These are phyloP conservation scores for Brachionus plicatilis DNA, from an alignment of 1,140 invertebrate species.

Conservation along the genomic window DNA sequence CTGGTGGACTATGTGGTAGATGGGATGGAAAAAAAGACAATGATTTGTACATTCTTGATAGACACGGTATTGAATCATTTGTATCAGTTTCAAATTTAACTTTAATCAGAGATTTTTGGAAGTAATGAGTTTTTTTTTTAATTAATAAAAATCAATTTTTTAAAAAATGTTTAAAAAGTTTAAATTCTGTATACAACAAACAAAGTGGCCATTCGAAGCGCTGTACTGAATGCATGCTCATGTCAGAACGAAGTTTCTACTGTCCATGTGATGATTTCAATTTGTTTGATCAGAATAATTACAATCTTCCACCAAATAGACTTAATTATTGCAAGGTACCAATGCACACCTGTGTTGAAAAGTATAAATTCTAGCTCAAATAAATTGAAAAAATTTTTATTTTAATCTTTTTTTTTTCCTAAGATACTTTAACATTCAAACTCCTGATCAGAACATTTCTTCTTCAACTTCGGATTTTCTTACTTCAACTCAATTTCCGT, in stretches of 20 bases:
- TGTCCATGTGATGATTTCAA: slow-evolving; percentile 37
- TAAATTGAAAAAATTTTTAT: neutral
- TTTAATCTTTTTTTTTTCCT: neutral
- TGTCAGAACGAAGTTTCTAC: slow-evolving; percentile 21
- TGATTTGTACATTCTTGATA: slow-evolving; percentile 11
- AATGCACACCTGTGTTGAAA: neutral
- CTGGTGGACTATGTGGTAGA: slow-evolving; percentile 18
- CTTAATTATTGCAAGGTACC: neutral
- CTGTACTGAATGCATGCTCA: slow-evolving; percentile 17
- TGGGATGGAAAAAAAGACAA: neutral
- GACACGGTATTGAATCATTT: slow-evolving; percentile 18
- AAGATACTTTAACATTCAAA: neutral
- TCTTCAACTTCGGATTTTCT: too few species aligned
- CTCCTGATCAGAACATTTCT: neutral
- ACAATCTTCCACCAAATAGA: neutral
- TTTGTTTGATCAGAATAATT: slow-evolving; percentile 5
- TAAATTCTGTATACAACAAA: slow-evolving; percentile 4
- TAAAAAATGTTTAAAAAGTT: neutral
- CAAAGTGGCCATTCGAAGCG: neutral
- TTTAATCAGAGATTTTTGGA: neutral
- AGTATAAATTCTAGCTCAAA: neutral
- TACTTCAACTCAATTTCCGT: neutral
- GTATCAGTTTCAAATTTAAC: neutral
- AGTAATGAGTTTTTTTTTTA: neutral
- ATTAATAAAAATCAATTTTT: neutral